Evolutionary conservation across 30 jellyfish, hydroid and myxozoan species (phyloP).

Genomic region (Rhopilema esculentum): DNA sequence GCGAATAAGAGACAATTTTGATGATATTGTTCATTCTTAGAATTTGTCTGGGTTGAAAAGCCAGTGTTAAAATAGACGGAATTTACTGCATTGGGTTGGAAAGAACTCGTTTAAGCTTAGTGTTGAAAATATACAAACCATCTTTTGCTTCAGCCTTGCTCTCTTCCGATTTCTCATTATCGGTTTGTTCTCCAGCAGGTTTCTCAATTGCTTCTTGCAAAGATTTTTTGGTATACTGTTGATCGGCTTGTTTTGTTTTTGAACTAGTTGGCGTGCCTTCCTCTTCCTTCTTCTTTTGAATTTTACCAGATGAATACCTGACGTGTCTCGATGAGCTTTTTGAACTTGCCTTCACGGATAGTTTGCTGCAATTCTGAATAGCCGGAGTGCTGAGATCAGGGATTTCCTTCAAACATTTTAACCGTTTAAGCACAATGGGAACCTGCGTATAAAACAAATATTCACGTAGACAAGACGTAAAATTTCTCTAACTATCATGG

Average conservation of each 20-base stretch:
- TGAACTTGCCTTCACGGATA: constrained; percentile 36
- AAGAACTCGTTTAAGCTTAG: background rate
- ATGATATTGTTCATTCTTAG: no score
- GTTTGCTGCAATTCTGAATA: constrained; percentile 46
- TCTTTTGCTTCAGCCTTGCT: constrained; percentile 3
- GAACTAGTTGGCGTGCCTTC: constrained; percentile 42
- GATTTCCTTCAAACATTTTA: constrained; percentile 72
- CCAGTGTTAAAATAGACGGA: no score
- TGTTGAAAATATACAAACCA: background rate
- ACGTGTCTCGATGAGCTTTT: constrained; percentile 53
- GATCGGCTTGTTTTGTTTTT: constrained; percentile 6
- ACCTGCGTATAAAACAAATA: constrained; percentile 30
- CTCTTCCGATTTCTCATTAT: background rate
- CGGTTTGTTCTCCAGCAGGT: constrained; percentile 9
- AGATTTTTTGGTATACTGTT: background rate
- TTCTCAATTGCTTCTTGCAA: constrained; percentile 13
- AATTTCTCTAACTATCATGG: no score
- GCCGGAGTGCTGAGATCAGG: constrained; percentile 68
- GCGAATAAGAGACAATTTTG: no score
- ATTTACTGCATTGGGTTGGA: no score
- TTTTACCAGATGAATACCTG: constrained; percentile 32
- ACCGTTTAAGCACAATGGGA: constrained; percentile 72
- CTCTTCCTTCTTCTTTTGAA: constrained; percentile 58
- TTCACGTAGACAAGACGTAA: background rate
- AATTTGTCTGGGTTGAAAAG: no score